These are phyloP conservation scores for Orthonevra nobilis DNA, from an alignment of 2,888 invertebrate species.

Conservation along the genomic window DNA sequence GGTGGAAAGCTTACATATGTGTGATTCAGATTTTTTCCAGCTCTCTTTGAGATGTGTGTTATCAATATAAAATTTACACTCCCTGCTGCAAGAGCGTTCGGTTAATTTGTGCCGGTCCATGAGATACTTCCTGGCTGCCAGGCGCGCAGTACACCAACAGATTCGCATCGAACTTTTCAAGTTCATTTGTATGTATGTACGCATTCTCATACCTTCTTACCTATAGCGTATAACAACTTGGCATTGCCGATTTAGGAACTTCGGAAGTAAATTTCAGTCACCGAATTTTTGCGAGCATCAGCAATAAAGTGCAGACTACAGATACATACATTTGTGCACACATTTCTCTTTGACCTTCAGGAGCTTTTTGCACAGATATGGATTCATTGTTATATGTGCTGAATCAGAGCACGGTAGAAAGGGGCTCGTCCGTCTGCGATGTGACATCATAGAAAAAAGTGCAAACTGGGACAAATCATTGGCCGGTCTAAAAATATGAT, in stretches of 20 bases:
- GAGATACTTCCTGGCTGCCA: conserved; percentile 25
- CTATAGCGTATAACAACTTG: conserved; percentile 21
- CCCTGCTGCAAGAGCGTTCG: conserved; percentile 23
- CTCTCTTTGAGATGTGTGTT: conserved; percentile 41
- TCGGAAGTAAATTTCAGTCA: conserved; percentile 30
- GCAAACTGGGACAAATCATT: neutral
- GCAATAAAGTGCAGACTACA: conserved; percentile 22
- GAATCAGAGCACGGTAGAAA: neutral
- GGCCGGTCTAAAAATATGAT: too few species aligned
- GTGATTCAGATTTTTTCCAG: conserved; percentile 16
- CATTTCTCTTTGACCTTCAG: too few species aligned
- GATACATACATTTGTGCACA: neutral
- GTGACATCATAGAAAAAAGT: conserved; percentile 39
- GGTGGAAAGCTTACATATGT: conserved; percentile 23
- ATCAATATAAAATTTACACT: conserved; percentile 44
- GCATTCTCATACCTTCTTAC: too few species aligned
- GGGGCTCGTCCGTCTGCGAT: conserved; percentile 43
- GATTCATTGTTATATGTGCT: neutral
- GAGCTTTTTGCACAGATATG: neutral
- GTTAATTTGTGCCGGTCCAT: conserved; percentile 7
- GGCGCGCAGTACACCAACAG: neutral
- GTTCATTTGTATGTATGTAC: neutral
- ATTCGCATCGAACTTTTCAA: conserved; percentile 6
- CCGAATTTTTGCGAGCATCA: conserved; percentile 20
- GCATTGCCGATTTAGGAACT: neutral